Conservation (phyloP, 64 coral and sea anemone genomes). For the Dendronephthya gigantea region DNA sequence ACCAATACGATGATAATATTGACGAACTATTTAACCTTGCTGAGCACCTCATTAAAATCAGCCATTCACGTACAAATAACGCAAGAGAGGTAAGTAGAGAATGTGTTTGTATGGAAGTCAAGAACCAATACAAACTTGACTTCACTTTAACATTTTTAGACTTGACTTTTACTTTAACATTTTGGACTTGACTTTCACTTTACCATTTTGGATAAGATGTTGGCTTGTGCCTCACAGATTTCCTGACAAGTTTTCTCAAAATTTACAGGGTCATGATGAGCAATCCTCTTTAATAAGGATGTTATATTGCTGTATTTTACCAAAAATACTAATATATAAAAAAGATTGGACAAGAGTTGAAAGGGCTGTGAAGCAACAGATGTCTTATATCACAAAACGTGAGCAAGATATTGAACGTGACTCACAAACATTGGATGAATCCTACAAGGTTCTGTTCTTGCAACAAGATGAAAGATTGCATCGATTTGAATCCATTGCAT, state of each 20-base stretch:
- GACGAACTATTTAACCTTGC: slow-evolving; percentile 82
- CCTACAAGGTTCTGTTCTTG: background rate
- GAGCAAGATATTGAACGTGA: background rate
- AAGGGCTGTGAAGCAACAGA: slow-evolving; percentile 46
- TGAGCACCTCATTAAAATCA: background rate
- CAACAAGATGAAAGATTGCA: slow-evolving; percentile 5
- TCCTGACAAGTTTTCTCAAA: background rate
- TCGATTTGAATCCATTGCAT: background rate
- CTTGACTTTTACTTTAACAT: no score
- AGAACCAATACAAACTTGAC: no score
- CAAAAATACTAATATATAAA: slow-evolving; percentile 56
- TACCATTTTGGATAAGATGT: no score
- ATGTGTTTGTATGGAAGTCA: no score
- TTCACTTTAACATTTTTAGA: no score
- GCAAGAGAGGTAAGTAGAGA: background rate
- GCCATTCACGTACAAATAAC: background rate
- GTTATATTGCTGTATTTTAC: slow-evolving; percentile 87
- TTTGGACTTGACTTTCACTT: no score
- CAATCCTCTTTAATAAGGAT: slow-evolving; percentile 50
- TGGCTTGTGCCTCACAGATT: background rate
- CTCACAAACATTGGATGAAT: background rate
- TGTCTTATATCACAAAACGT: slow-evolving; percentile 24
- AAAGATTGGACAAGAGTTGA: slow-evolving; percentile 58
- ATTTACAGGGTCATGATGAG: background rate
- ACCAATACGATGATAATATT: slow-evolving; percentile 77